phyloP scores from a whole-genome alignment of 1,140 invertebrate species.

The Maniola jurtina region DNA sequence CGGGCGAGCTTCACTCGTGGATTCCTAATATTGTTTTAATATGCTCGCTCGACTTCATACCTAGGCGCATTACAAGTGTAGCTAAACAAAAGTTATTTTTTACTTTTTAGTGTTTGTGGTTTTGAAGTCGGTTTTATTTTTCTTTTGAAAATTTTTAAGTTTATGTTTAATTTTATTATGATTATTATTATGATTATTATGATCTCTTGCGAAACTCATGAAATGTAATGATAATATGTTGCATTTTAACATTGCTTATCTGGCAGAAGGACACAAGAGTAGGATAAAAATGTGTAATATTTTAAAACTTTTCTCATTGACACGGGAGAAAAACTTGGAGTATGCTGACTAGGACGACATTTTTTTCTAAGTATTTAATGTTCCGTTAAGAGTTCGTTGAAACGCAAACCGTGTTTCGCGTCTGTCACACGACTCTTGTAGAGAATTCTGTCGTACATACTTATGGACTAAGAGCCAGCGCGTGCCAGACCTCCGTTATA shows the following conservation, averaged over 20 bases:
- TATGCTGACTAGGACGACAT: conserved; percentile 9
- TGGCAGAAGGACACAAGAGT: not conserved
- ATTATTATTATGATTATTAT: too few relatives aligned
- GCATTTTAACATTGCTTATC: not conserved
- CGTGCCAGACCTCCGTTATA: too few relatives aligned
- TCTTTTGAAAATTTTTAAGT: too few relatives aligned
- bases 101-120: too few relatives aligned
- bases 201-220: not conserved
- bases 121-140: too few relatives aligned
- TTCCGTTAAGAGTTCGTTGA: conserved; percentile 17
- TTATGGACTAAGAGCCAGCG: too few relatives aligned
- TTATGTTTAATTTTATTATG: too few relatives aligned
- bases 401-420: conserved; percentile 14
- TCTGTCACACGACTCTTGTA: not conserved
- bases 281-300: not conserved
- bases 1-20: too few relatives aligned
- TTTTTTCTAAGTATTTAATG: conserved; percentile 14
- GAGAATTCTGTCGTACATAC: not conserved
- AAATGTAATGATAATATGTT: not conserved
- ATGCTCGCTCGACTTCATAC: too few relatives aligned
- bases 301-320: conserved; percentile 5
- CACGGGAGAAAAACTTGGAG: conserved; percentile 9
- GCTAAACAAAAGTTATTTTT: too few relatives aligned
- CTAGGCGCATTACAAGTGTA: too few relatives aligned
- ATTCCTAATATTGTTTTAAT: too few relatives aligned